Evolutionary conservation across 2,113 vertebrate genomes (phyloP), one percentile per base, ranked within the genome.

Genomic region (Dascyllus trimaculatus): DNA sequence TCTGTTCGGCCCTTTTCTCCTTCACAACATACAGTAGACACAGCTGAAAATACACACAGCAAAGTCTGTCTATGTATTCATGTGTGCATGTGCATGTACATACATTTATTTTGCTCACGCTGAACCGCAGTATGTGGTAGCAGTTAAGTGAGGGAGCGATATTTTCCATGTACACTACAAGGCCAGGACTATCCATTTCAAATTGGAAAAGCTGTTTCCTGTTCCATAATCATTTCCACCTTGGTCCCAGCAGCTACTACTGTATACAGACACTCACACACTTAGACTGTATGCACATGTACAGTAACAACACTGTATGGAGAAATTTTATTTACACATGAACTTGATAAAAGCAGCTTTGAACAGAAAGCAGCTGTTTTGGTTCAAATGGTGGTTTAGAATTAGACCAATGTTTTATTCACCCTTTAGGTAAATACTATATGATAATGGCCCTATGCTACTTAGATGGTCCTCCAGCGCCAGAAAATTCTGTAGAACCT

Each of bases 121-220:
- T 17, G 56, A 35, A 18, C 10, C 24, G 65, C 57, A 56, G 54
- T 14, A 19, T 58, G 53, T 45, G 71, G 71, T 60, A 74, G 72
- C 57, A 57, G 74, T 71, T 29, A 54, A 53, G 46, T 60, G 25
- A 49, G 69, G 49, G 49, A 49, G 76, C 11, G 56, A 63, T 71
- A 48, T 85, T 84, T 84, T 89, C 85, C 52, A 38, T 58, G 64
- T 60, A 35, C 40, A 25, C 15, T 24, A 73, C 70, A 80, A 83
- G 75, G 54, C 69, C 75, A 87, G 81, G 21, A 74, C 75, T 91
- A 92, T 92, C 82, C 82, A 84, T 93, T 90, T 90, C 88, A 87
- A 85, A 88, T 46, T 84, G 86, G 72, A 90, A 85, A 26, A 73
- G 78, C 63, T 64, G 64, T 85, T 92, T 90, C 85, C 84, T 91